Percentiles rank a stretch among this genome's conserved stretches.
phyloP scores from a whole-genome alignment of 2,113 vertebrate species.

The Procavia capensis region DNA sequence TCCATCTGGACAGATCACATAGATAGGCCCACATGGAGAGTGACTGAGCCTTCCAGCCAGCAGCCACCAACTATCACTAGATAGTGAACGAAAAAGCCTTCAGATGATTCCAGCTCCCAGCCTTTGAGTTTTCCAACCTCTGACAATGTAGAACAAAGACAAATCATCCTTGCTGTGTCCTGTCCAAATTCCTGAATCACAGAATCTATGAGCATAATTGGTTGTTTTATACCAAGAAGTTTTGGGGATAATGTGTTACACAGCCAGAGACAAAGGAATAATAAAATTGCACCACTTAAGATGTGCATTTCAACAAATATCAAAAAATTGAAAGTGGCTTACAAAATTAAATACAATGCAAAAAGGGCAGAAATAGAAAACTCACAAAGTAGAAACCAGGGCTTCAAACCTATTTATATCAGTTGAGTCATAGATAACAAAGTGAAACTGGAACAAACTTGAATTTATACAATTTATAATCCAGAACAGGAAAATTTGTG shows the following conservation, averaged over 20 bases:
- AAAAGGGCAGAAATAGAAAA: slow-evolving; percentile 26
- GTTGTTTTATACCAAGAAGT: neutral
- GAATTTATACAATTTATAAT: too few species aligned
- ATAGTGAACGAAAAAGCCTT: neutral
- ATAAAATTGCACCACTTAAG: neutral
- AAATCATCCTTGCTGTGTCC: neutral
- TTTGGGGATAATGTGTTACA: slow-evolving; percentile 2
- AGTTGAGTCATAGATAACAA: too few species aligned
- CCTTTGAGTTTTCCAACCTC: slow-evolving; percentile 12
- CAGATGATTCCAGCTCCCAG: too few species aligned
- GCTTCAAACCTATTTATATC: too few species aligned
- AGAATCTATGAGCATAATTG: slow-evolving; percentile 5
- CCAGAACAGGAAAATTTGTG: too few species aligned
- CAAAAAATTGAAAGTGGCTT: slow-evolving; percentile 29
- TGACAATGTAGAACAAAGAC: neutral
- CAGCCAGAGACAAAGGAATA: neutral
- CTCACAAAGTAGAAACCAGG: slow-evolving; percentile 4
- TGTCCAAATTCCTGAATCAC: neutral
- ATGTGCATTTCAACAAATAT: slow-evolving; percentile 38
- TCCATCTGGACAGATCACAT: neutral
- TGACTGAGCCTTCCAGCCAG: slow-evolving; percentile 9
- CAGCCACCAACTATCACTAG: neutral
- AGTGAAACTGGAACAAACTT: too few species aligned
- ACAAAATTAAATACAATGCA: slow-evolving; percentile 50
- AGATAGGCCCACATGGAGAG: neutral